phyloP scores from a whole-genome alignment of 2,797 vertebrate species.

The Chaetophractus vellerosus region DNA sequence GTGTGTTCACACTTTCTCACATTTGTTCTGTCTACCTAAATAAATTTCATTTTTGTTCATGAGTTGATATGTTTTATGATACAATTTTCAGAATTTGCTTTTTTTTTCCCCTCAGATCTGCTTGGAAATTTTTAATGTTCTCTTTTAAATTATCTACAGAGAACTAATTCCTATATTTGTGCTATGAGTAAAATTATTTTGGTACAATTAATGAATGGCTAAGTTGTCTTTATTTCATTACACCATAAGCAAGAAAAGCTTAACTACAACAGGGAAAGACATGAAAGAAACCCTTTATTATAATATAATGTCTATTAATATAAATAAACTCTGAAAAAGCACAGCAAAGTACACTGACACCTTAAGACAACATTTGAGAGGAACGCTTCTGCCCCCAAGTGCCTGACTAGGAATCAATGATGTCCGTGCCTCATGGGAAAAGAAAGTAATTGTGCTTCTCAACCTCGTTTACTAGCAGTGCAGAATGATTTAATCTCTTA shows the following conservation, averaged over 20 bases:
- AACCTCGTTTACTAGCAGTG: neutral
- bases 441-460: neutral
- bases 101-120: neutral
- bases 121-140: neutral
- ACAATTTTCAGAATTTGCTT: neutral
- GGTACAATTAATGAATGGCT: conserved; percentile 10
- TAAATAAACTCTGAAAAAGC: neutral
- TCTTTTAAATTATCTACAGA: neutral
- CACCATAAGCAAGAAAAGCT: neutral
- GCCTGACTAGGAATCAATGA: neutral
- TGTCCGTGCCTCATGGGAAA: conserved; percentile 5
- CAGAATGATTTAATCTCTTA: neutral
- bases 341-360: conserved; percentile 24
- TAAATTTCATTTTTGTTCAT: neutral
- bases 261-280: neutral
- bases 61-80: neutral
- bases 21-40: neutral
- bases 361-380: neutral
- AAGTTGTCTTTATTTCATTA: conserved; percentile 3
- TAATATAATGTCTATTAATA: neutral
- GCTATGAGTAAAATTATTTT: conserved; percentile 41
- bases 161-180: neutral
- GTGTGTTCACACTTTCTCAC: neutral
- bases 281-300: neutral
- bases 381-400: conserved; percentile 79